Evolutionary conservation across 2,113 vertebrate species (phyloP).

Genomic region (Apteryx owenii): DNA sequence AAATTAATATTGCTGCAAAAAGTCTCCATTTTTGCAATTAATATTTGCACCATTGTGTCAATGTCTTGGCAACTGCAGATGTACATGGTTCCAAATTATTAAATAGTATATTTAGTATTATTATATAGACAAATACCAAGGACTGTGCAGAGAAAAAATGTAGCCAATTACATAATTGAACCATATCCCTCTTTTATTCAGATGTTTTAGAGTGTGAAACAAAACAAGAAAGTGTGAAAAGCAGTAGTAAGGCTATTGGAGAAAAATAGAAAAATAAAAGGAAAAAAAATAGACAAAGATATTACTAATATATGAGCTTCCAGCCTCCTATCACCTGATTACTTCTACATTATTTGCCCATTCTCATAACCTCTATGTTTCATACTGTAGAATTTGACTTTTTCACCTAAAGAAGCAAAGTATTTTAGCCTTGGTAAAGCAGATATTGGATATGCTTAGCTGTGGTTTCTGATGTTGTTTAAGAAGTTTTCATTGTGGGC

Average conservation of each 20-base stretch:
- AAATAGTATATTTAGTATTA: neutral
- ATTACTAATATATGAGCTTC: neutral
- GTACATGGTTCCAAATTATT: neutral
- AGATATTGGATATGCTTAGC: neutral
- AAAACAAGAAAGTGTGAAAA: neutral
- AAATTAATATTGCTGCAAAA: neutral
- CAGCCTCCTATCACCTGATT: neutral
- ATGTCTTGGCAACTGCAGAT: neutral
- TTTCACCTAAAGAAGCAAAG: neutral
- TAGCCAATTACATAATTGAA: neutral
- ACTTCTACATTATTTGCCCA: neutral
- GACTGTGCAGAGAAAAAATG: slow-evolving; percentile 19
- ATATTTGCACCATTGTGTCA: neutral
- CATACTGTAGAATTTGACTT: neutral
- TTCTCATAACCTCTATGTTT: neutral
- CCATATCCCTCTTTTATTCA: neutral
- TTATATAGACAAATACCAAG: neutral
- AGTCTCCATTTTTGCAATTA: neutral
- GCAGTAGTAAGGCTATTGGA: neutral
- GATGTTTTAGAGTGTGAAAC: neutral
- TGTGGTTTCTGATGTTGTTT: neutral
- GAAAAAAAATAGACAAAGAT: neutral
- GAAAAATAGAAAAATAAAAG: neutral
- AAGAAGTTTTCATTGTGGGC: neutral
- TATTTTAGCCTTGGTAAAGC: neutral